Conservation (phyloP, 2,797 vertebrate species). For the Yasuhikotakia modesta region DNA sequence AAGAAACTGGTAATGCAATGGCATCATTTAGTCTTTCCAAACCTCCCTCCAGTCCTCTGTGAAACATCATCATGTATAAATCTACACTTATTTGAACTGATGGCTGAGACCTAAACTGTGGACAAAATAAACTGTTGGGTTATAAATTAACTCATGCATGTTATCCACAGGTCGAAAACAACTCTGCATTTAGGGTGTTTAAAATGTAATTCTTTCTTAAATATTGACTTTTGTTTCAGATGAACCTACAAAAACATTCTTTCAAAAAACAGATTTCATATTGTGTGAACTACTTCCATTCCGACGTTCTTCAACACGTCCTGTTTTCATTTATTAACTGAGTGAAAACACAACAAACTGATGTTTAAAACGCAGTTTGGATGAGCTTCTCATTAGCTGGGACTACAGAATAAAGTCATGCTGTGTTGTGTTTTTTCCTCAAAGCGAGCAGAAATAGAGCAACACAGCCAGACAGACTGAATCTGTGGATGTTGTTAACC, state of each 20-base stretch:
- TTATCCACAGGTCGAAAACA: too few relatives aligned
- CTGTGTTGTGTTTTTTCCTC: neutral
- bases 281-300: too few relatives aligned
- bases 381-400: slow-evolving; percentile 44
- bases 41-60: neutral
- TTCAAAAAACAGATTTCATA: neutral
- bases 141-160: too few relatives aligned
- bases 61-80: too few relatives aligned
- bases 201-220: too few relatives aligned
- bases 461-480: slow-evolving; percentile 3
- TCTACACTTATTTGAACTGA: too few relatives aligned
- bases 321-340: slow-evolving; percentile 43
- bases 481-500: neutral
- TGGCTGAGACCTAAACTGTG: too few relatives aligned
- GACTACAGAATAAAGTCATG: slow-evolving; percentile 10
- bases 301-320: neutral
- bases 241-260: neutral
- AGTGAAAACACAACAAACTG: slow-evolving; percentile 11
- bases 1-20: neutral
- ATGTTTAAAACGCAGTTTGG: neutral
- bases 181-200: too few relatives aligned
- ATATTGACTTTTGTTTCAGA: neutral
- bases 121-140: too few relatives aligned
- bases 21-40: neutral
- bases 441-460: slow-evolving; percentile 26